Conservation (phyloP, 2,797 vertebrate species). For the Hipposideros larvatus region DNA sequence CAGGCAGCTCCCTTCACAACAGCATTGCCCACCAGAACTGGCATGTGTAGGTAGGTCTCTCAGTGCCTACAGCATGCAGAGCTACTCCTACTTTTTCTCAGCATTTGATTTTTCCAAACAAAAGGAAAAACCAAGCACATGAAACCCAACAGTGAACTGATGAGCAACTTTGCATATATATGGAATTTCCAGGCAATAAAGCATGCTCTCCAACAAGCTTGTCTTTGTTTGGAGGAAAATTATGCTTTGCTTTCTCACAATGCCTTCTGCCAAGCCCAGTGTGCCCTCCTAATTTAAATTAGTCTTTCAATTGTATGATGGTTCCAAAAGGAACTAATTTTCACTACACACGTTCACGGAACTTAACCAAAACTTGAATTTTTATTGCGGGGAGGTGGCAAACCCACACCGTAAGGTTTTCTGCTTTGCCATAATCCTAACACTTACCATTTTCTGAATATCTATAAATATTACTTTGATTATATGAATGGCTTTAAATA, state of each 20-base stretch:
- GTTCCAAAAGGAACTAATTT: constrained; percentile 82
- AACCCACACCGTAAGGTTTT: constrained; percentile 65
- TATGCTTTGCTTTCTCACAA: constrained; percentile 83
- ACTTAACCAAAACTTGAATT: constrained; percentile 74
- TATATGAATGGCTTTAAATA: constrained; percentile 79
- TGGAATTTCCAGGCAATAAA: constrained; percentile 80
- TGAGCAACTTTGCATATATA: constrained; percentile 82
- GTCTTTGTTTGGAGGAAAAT: constrained; percentile 82
- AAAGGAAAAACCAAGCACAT: constrained; percentile 81
- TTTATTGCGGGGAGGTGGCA: constrained; percentile 56
- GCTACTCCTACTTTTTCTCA: constrained; percentile 67
- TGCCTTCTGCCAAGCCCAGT: constrained; percentile 78
- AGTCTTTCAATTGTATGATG: constrained; percentile 79
- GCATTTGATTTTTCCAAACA: constrained; percentile 71
- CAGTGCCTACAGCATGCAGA: constrained; percentile 46
- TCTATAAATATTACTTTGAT: constrained; percentile 82
- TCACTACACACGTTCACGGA: constrained; percentile 64
- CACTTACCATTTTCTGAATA: constrained; percentile 76
- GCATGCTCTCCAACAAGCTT: constrained; percentile 78
- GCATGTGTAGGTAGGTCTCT: constrained; percentile 12
- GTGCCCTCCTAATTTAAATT: constrained; percentile 83
- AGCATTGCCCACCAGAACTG: neutral
- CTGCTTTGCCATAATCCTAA: constrained; percentile 57
- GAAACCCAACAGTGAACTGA: constrained; percentile 78
- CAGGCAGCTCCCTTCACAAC: neutral